Evolutionary conservation across 2,888 invertebrate species (phyloP).

Genomic region (Gisinianus flammeolus): DNA sequence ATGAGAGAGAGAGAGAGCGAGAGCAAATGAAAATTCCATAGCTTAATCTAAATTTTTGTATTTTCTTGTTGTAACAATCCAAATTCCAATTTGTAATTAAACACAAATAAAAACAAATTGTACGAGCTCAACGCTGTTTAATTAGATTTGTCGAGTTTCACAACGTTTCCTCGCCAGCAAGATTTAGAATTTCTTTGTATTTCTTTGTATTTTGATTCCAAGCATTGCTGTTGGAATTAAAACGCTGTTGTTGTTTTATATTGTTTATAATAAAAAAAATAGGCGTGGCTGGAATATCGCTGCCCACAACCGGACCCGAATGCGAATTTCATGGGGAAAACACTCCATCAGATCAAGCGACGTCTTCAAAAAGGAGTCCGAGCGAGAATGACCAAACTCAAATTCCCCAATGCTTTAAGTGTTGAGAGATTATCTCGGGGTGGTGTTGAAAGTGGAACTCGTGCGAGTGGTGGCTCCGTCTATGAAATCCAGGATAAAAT

Average conservation of each 20-base stretch:
- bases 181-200: neutral
- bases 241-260: too few species aligned
- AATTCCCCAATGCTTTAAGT: constrained; percentile 21
- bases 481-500: neutral
- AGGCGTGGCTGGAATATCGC: constrained; percentile 28
- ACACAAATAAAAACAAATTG: too few species aligned
- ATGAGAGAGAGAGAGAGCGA: too few species aligned
- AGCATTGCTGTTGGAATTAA: too few species aligned
- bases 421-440: neutral
- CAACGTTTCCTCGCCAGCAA: too few species aligned
- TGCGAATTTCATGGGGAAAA: constrained; percentile 29
- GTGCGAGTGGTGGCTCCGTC: neutral
- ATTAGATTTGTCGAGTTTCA: too few species aligned
- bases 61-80: too few species aligned
- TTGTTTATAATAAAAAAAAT: too few species aligned
- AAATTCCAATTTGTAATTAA: too few species aligned
- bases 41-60: too few species aligned
- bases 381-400: constrained; percentile 27
- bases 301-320: constrained; percentile 29
- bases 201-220: neutral
- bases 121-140: too few species aligned
- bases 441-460: neutral
- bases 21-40: too few species aligned
- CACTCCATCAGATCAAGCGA: constrained; percentile 23
- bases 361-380: constrained; percentile 36